A percentile compares a stretch with the other conserved stretches of the same genome.
Evolutionary conservation across 2,113 vertebrate species (phyloP).

Genomic region (Aythya baeri): DNA sequence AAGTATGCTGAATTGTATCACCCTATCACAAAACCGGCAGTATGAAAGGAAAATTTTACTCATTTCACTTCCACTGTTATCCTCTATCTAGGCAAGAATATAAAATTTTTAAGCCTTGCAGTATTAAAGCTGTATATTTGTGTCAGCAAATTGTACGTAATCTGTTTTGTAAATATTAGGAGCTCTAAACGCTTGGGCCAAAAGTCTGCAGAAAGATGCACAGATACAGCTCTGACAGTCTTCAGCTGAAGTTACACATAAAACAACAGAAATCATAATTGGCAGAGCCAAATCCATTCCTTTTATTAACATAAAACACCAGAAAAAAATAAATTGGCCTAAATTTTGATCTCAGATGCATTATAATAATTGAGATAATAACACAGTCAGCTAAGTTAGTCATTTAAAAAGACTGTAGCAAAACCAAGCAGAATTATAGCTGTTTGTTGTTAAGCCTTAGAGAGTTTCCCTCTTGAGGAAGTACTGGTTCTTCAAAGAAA

Average conservation of each 20-base stretch:
- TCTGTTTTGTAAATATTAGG: conserved; percentile 46
- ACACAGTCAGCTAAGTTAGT: neutral
- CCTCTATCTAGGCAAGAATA: conserved; percentile 11
- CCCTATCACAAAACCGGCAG: neutral
- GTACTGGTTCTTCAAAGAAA: neutral
- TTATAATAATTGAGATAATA: conserved; percentile 3
- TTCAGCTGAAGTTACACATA: neutral
- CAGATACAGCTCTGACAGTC: neutral
- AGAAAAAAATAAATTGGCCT: neutral
- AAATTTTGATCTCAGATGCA: neutral
- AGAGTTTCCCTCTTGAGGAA: neutral
- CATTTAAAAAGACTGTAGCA: neutral
- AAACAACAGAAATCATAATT: conserved; percentile 2
- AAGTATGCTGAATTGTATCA: neutral
- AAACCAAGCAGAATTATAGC: neutral
- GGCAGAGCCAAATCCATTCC: neutral
- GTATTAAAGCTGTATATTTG: conserved; percentile 60
- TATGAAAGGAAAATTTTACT: neutral
- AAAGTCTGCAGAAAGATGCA: neutral
- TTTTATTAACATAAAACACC: neutral
- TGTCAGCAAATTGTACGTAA: conserved; percentile 35
- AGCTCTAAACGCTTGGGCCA: conserved; percentile 41
- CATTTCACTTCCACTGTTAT: conserved; percentile 19
- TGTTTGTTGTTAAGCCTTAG: neutral
- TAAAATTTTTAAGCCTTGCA: conserved; percentile 26